Evolutionary conservation across 2,797 vertebrate species (phyloP), one percentile per base, ranked within the genome.

Genomic region (Staurois parvus): DNA sequence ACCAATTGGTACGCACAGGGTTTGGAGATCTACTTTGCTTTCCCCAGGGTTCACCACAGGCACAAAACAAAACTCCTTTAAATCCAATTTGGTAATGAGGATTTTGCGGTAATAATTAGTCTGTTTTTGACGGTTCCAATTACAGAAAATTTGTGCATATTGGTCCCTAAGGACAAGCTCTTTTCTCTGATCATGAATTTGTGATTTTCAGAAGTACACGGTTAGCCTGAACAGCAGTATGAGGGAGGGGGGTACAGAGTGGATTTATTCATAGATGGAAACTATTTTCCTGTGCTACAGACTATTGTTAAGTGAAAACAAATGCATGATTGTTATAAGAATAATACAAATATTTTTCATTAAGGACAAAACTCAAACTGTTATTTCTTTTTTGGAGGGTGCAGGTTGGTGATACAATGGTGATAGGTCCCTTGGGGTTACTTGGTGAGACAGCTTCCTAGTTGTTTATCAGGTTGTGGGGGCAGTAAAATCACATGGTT

Each of bases 51-150:
- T 64, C 45, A 21, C 26, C 52, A 37, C 26, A 72, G 67, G 48
- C 21, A 32, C 13, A 28, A 64, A 78, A 76, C 28, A 64, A 59
- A 79, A 24, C 48, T 52, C 48, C 40, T 67, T 34, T 9, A 66
- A 77, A 72, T 72, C 17, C 21, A 62, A 34, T 84, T 84, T 76
- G 52, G 64, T 34, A 62, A 78, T 70, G 28, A 59, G 83, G 24
- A 64, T 72, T 64, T 72, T 72, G 7, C 45, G 69, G 73, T 84
- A 67, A 84, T 79, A 77, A 84, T 84, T 77, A 77, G 75, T 78
- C 68, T 72, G 40, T 62, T 84, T 84, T 66, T 78, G 48, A 78
- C 75, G 40, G 75, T 62, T 84, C 28, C 67, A 72, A 78, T 84
- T 84, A 84, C 34, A 10, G 52, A 5, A 5, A 32, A 84, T 62